Conservation (phyloP, 2,797 vertebrate genomes). For the Spheniscus humboldti region DNA sequence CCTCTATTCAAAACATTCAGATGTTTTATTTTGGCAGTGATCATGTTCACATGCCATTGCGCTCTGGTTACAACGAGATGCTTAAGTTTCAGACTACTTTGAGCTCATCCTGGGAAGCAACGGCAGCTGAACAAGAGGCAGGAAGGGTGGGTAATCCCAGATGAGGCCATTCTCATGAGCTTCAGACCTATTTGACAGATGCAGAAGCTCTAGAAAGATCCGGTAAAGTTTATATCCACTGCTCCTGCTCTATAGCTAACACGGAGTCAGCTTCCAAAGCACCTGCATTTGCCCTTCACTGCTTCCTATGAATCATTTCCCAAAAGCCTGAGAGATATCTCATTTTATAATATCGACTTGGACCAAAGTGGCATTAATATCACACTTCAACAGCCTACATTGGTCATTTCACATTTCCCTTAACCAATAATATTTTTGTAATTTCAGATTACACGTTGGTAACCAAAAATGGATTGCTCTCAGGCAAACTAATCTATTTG, state of each 20-base stretch:
- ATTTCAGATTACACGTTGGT: background rate
- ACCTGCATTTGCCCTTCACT: background rate
- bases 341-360: fast-evolving
- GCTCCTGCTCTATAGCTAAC: background rate
- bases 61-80: fast-evolving
- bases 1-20: background rate
- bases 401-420: background rate
- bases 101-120: background rate
- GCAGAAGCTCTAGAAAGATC: background rate
- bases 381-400: background rate
- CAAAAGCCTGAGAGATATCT: background rate
- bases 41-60: background rate
- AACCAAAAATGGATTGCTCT: background rate
- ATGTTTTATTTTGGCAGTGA: background rate
- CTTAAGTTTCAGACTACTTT: background rate
- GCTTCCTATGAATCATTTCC: background rate
- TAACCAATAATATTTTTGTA: background rate
- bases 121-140: background rate
- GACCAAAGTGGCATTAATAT: background rate
- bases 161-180: fast-evolving
- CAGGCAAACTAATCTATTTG: background rate
- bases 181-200: background rate
- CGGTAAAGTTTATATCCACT: background rate
- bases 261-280: background rate
- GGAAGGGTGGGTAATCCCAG: background rate